Evolutionary conservation across 2,888 invertebrate species (phyloP).

Genomic region (Ochlodes sylvanus): DNA sequence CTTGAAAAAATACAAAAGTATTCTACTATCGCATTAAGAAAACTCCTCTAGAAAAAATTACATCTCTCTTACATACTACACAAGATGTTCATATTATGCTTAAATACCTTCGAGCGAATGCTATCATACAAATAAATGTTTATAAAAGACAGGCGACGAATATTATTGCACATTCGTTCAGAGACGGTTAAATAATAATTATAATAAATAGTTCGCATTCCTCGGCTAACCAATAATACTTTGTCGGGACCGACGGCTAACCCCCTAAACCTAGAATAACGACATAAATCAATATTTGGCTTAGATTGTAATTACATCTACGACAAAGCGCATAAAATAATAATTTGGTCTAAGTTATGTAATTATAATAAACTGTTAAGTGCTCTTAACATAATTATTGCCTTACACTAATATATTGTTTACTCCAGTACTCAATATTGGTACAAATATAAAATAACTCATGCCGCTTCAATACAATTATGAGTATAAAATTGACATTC

Average conservation of each 20-base stretch:
- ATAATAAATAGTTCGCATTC: conserved; percentile 78
- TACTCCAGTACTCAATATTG: conserved; percentile 69
- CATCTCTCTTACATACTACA: conserved; percentile 63
- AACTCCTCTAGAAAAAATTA: conserved; percentile 79
- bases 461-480: conserved; percentile 43
- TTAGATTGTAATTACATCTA: conserved; percentile 83
- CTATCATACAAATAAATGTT: conserved; percentile 58
- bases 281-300: conserved; percentile 84
- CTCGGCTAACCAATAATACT: conserved; percentile 76
- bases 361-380: conserved; percentile 78
- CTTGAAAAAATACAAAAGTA: conserved; percentile 84
- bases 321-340: conserved; percentile 82
- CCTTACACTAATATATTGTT: conserved; percentile 73
- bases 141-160: conserved; percentile 52
- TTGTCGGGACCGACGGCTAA: conserved; percentile 72
- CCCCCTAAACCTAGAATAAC: conserved; percentile 72
- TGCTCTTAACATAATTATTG: conserved; percentile 81
- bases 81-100: conserved; percentile 80
- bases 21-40: conserved; percentile 73
- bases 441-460: conserved; percentile 46
- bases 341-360: conserved; percentile 85
- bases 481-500: conserved; percentile 38
- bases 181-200: conserved; percentile 54
- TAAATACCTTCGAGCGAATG: conserved; percentile 66
- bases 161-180: conserved; percentile 51